Evolutionary conservation across 2,888 invertebrate genomes (phyloP).

Genomic region (Abrostola tripartita): DNA sequence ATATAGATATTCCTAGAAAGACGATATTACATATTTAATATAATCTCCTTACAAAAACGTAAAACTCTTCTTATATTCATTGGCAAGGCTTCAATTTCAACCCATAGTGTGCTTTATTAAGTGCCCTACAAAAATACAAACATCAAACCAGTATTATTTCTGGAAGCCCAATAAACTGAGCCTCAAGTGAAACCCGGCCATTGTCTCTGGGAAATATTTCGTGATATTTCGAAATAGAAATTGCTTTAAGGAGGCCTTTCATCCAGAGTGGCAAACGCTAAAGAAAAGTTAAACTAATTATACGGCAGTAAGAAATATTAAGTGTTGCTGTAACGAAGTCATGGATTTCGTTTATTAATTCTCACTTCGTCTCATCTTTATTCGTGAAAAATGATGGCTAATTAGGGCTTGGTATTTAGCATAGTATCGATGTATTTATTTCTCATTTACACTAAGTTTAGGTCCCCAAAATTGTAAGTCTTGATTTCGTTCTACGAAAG

Average conservation of each 20-base stretch:
- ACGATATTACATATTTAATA: not conserved
- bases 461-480: too few species aligned
- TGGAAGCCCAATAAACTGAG: conserved; percentile 31
- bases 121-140: conserved; percentile 21
- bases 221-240: conserved; percentile 67
- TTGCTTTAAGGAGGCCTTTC: conserved; percentile 76
- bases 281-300: conserved; percentile 77
- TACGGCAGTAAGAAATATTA: conserved; percentile 54
- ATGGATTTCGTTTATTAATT: conserved; percentile 40
- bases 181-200: conserved; percentile 27
- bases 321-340: conserved; percentile 47
- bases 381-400: conserved; percentile 10
- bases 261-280: conserved; percentile 69
- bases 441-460: not conserved
- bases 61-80: not conserved
- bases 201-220: conserved; percentile 47
- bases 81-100: conserved; percentile 7
- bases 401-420: not conserved
- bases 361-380: conserved; percentile 15
- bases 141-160: conserved; percentile 21
- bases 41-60: not conserved
- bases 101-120: conserved; percentile 9
- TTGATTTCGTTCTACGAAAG: not conserved
- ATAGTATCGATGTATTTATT: not conserved
- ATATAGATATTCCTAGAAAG: too few species aligned